These are phyloP conservation scores for Campopleginae sp. DNA, from an alignment of 2,888 invertebrate genomes.

Conservation along the genomic window DNA sequence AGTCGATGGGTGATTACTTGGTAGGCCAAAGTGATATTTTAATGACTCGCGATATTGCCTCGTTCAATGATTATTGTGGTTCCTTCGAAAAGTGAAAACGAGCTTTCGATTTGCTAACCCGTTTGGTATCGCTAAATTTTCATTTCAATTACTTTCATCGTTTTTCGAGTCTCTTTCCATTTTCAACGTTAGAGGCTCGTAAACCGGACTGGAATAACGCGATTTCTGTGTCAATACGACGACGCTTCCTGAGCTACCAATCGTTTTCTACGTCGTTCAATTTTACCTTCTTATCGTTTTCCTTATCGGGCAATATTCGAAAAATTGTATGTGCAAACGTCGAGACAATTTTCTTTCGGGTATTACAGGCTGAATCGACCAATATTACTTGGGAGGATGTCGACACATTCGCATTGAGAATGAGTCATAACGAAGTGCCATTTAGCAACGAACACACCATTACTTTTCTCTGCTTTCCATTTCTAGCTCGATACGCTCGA, in stretches of 20 bases:
- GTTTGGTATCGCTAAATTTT: background rate
- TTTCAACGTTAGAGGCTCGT: background rate
- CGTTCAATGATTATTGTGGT: background rate
- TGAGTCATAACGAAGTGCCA: background rate
- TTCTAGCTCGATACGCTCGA: background rate
- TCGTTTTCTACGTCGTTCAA: conserved; percentile 6
- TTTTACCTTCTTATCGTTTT: background rate
- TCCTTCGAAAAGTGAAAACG: conserved; percentile 1
- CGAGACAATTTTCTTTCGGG: background rate
- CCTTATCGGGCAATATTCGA: background rate
- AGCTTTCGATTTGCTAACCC: background rate
- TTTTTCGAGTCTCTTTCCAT: background rate
- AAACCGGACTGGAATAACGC: conserved; percentile 1
- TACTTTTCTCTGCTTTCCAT: background rate
- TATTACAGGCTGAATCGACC: background rate
- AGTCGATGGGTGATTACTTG: conserved; percentile 30
- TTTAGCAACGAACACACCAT: background rate
- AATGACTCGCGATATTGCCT: background rate
- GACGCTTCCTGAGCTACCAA: background rate
- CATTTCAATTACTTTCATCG: background rate
- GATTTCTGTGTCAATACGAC: background rate
- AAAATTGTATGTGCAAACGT: background rate
- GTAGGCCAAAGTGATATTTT: conserved; percentile 14
- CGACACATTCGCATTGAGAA: background rate
- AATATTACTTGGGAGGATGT: background rate